A percentile compares a stretch with the other conserved stretches of the same genome.
Evolutionary conservation across 2,797 vertebrate species (phyloP).

Genomic region (Ceyx erithaca): DNA sequence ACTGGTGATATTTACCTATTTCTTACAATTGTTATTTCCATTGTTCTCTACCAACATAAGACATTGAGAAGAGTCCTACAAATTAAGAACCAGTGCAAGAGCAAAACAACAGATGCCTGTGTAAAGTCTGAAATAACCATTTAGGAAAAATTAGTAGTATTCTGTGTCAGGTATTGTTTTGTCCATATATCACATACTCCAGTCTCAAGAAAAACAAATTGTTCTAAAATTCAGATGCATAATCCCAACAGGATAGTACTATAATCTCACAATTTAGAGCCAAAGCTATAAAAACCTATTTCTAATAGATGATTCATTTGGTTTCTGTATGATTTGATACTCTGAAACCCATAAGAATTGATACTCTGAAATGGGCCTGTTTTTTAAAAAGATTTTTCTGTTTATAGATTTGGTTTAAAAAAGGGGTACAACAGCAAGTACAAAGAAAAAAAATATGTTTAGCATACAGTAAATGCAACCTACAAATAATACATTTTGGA

Average conservation of each 20-base stretch:
- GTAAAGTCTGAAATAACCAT: not conserved
- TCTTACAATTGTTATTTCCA: not conserved
- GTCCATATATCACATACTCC: not conserved
- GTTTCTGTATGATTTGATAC: not conserved
- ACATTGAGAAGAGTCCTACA: not conserved
- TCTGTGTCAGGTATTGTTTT: not conserved
- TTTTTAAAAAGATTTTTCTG: not conserved
- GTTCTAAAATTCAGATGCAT: not conserved
- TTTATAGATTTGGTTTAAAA: not conserved
- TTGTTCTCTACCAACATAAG: rapidly evolving
- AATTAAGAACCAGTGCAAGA: not conserved
- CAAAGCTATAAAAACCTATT: not conserved
- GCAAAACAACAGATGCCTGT: not conserved
- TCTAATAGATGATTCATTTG: not conserved
- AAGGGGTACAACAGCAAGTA: not conserved
- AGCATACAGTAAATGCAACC: not conserved
- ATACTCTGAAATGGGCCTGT: not conserved
- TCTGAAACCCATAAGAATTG: not conserved
- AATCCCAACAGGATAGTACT: not conserved
- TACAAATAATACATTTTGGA: not conserved
- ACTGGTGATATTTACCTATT: not conserved
- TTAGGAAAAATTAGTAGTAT: not conserved
- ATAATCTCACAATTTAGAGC: not conserved
- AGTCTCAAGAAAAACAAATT: not conserved
- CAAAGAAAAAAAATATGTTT: not conserved